Percentiles rank a stretch among this genome's conserved stretches.
Conservation (phyloP, 2,113 vertebrate genomes). For the Gymnobelideus leadbeateri region DNA sequence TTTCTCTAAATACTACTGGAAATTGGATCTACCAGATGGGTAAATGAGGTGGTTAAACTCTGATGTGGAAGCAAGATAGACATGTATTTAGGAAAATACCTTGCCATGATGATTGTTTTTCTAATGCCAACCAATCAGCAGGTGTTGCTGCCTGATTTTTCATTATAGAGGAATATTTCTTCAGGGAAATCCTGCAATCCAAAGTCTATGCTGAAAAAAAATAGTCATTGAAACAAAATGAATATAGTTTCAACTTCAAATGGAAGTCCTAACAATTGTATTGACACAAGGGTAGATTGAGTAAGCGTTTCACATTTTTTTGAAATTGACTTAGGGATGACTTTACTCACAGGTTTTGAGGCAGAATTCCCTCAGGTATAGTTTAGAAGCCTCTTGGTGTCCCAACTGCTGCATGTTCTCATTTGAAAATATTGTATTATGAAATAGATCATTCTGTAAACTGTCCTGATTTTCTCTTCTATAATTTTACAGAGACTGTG, state of each 20-base stretch:
- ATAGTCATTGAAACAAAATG: background rate
- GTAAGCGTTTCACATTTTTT: background rate
- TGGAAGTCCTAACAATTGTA: background rate
- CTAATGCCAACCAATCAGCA: background rate
- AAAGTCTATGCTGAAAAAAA: background rate
- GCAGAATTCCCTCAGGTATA: background rate
- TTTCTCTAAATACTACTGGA: background rate
- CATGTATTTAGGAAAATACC: background rate
- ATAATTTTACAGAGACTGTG: constrained; percentile 91
- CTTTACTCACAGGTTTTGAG: constrained; percentile 26
- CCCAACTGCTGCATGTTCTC: constrained; percentile 20
- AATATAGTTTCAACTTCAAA: background rate
- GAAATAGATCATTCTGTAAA: constrained; percentile 58
- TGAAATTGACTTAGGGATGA: background rate
- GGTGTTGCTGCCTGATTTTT: background rate
- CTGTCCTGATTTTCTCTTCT: constrained; percentile 61
- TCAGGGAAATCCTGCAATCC: background rate
- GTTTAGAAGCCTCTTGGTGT: constrained; percentile 2
- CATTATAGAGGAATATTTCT: background rate
- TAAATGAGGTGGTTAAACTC: background rate
- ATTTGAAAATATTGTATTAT: constrained; percentile 57
- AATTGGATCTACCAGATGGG: background rate
- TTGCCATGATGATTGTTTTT: background rate
- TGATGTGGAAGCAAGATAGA: background rate
- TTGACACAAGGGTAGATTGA: background rate